These are phyloP conservation scores for Lophura nycthemera DNA, from an alignment of 2,113 vertebrate genomes.

Conservation along the genomic window DNA sequence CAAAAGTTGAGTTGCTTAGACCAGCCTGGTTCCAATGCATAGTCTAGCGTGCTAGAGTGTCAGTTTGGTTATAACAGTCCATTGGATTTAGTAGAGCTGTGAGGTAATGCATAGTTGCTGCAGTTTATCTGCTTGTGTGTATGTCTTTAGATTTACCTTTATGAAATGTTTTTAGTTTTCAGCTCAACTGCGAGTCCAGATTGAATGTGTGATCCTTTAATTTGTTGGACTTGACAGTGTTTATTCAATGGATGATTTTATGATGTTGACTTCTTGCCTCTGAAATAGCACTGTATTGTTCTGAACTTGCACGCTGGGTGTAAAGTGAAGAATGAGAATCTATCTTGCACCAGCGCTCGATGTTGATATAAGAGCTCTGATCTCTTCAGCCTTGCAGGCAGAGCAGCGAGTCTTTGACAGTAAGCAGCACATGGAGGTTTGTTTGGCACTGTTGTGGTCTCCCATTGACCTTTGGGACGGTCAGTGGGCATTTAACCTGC, in stretches of 20 bases:
- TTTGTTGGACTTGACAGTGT: rapidly evolving
- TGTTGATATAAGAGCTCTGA: background rate
- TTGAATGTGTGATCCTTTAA: background rate
- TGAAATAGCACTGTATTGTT: background rate
- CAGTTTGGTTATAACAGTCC: background rate
- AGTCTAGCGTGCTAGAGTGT: background rate
- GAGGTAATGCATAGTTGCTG: background rate
- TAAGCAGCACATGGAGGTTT: background rate
- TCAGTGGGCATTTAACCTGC: background rate
- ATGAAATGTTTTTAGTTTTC: background rate
- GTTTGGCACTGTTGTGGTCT: background rate
- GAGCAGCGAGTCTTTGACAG: background rate
- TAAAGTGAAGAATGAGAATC: background rate
- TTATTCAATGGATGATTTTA: background rate
- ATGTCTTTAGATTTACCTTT: background rate
- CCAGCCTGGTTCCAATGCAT: background rate
- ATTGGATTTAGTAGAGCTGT: background rate
- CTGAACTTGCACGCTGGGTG: background rate
- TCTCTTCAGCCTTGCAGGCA: background rate
- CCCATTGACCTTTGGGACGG: background rate
- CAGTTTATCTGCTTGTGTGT: background rate
- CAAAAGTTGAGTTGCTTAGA: background rate
- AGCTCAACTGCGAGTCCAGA: background rate
- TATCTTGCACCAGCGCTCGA: background rate
- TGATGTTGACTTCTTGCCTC: background rate